A percentile compares a stretch with the other conserved stretches of the same genome.
Conservation (phyloP, 2,797 vertebrate genomes). For the Helostoma temminkii region DNA sequence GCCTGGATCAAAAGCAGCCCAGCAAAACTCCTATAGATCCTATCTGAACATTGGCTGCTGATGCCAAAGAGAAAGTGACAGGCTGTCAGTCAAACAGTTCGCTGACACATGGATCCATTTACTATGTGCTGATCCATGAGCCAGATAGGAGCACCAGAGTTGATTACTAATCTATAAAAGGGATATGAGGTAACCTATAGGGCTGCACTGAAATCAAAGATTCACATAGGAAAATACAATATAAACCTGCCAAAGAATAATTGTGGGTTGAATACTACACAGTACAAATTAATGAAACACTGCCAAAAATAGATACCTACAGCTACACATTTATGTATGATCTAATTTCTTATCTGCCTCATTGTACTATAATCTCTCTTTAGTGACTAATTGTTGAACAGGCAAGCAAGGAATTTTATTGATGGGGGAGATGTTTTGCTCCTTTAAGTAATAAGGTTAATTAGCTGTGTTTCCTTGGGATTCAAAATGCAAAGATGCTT, state of each 20-base stretch:
- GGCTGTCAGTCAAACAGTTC: slow-evolving; percentile 81
- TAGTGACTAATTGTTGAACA: slow-evolving; percentile 72
- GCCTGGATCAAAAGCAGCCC: slow-evolving; percentile 74
- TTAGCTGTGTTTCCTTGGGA: slow-evolving; percentile 84
- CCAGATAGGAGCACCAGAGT: slow-evolving; percentile 72
- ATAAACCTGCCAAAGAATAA: slow-evolving; percentile 21
- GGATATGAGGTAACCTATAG: slow-evolving; percentile 64
- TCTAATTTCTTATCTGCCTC: slow-evolving; percentile 66
- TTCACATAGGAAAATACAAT: slow-evolving; percentile 26
- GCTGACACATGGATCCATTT: slow-evolving; percentile 84
- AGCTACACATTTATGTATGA: slow-evolving; percentile 48
- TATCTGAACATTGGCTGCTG: slow-evolving; percentile 72
- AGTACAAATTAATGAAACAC: slow-evolving; percentile 63
- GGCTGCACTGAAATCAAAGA: slow-evolving; percentile 45
- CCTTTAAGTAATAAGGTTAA: slow-evolving; percentile 85
- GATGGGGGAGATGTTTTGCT: slow-evolving; percentile 77
- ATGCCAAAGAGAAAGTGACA: slow-evolving; percentile 82
- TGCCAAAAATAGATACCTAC: slow-evolving; percentile 59
- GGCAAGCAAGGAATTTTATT: slow-evolving; percentile 75
- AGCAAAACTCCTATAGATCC: slow-evolving; percentile 72
- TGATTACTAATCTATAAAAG: slow-evolving; percentile 69
- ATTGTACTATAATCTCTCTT: slow-evolving; percentile 72
- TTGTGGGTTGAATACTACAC: slow-evolving; percentile 40
- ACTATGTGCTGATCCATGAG: slow-evolving; percentile 70
- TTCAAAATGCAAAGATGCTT: slow-evolving; percentile 77